Conservation (phyloP, 2,797 vertebrate species). For the Rhodeus uyekii region DNA sequence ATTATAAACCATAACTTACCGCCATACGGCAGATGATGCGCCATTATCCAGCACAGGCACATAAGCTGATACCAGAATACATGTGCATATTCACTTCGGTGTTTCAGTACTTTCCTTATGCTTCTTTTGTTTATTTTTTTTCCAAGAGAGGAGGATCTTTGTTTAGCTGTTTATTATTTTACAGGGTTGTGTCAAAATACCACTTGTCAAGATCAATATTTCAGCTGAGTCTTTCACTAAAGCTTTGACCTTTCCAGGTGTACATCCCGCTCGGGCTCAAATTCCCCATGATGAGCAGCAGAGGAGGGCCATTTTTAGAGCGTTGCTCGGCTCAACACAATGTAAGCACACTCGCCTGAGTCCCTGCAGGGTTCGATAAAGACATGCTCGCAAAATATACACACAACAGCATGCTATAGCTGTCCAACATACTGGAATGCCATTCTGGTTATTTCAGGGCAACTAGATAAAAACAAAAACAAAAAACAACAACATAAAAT, state of each 20-base stretch:
- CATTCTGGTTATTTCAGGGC: not conserved
- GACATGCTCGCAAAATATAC: not conserved
- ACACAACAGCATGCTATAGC: not conserved
- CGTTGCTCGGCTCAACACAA: constrained; percentile 4
- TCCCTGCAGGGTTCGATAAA: not conserved
- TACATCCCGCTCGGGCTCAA: constrained; percentile 73
- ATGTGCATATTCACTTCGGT: not conserved
- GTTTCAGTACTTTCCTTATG: not conserved
- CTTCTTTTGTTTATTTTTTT: not conserved
- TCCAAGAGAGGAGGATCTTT: constrained; percentile 54
- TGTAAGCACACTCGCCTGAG: not conserved
- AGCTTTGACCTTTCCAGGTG: constrained; percentile 78
- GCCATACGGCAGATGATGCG: not conserved
- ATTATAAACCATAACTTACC: constrained; percentile 32
- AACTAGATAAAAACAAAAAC: not conserved
- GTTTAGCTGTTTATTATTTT: constrained; percentile 68
- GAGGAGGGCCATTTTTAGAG: constrained; percentile 68
- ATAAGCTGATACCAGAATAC: not conserved
- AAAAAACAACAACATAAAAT: not conserved
- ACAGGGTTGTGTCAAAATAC: constrained; percentile 70
- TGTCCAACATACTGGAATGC: not conserved
- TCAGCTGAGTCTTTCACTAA: constrained; percentile 73
- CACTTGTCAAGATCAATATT: constrained; percentile 77
- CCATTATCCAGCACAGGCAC: not conserved
- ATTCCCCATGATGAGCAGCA: constrained; percentile 70